Evolutionary conservation across 2,797 vertebrate species (phyloP).

Genomic region (Podarcis lilfordi): DNA sequence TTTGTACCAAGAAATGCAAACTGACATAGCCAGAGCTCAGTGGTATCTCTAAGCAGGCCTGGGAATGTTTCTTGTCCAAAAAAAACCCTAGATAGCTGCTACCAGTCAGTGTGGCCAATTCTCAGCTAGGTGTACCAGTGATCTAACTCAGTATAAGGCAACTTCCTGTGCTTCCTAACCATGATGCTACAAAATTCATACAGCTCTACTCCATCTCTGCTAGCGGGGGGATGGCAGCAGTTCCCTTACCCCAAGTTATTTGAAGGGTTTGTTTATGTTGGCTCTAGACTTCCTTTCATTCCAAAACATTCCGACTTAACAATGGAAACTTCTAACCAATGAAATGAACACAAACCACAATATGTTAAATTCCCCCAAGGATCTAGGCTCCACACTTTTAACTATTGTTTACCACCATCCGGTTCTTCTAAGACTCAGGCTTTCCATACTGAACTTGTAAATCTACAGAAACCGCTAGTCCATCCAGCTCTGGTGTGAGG

Average conservation of each 20-base stretch:
- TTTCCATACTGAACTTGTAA: neutral
- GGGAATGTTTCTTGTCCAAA: no score
- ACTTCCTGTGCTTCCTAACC: neutral
- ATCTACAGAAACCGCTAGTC: neutral
- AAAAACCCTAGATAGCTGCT: no score
- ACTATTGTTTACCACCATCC: neutral
- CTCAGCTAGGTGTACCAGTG: no score
- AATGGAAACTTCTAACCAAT: neutral
- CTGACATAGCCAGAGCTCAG: no score
- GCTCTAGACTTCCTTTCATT: neutral
- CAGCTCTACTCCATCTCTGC: neutral
- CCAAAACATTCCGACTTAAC: neutral
- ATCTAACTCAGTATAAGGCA: neutral
- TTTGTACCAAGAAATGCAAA: no score
- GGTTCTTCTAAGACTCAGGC: neutral
- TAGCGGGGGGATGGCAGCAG: no score
- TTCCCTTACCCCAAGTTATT: neutral
- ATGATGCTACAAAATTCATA: neutral
- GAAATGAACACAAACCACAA: neutral
- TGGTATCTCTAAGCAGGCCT: no score
- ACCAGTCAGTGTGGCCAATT: no score
- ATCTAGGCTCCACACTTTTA: neutral
- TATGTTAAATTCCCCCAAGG: neutral
- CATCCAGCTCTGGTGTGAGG: neutral
- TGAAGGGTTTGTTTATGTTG: neutral